Evolutionary conservation across 1,140 invertebrate species (phyloP).

Genomic region (Rhagoletis zephyria): DNA sequence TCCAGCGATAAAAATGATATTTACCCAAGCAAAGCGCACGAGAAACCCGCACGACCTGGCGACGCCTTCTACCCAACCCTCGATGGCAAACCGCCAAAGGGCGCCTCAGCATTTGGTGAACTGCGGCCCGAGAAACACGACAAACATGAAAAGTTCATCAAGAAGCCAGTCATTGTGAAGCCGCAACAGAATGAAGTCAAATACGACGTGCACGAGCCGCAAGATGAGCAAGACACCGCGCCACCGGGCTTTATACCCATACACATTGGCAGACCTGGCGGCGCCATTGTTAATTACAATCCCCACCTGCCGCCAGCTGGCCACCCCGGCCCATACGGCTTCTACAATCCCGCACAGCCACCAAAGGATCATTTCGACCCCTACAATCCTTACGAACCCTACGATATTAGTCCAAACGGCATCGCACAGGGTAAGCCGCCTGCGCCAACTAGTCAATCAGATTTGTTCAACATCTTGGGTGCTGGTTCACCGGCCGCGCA

Average conservation of each 20-base stretch:
- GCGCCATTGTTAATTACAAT: conserved; percentile 58
- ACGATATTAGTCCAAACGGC: conserved; percentile 69
- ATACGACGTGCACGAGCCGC: conserved; percentile 68
- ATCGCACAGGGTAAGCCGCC: conserved; percentile 70
- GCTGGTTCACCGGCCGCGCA: conserved; percentile 63
- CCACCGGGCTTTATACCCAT: conserved; percentile 63
- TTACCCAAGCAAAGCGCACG: neutral
- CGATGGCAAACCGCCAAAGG: conserved; percentile 71
- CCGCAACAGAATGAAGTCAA: conserved; percentile 70
- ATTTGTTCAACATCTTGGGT: conserved; percentile 72
- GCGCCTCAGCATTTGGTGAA: conserved; percentile 59
- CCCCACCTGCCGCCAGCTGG: conserved; percentile 61
- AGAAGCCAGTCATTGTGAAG: conserved; percentile 61
- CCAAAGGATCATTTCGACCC: conserved; percentile 67
- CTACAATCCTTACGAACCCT: conserved; percentile 69
- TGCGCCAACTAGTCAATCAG: conserved; percentile 69
- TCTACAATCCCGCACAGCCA: conserved; percentile 68
- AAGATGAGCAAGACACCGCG: conserved; percentile 62
- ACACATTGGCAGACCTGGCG: conserved; percentile 59
- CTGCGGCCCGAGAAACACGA: conserved; percentile 58
- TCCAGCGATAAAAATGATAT: conserved; percentile 37
- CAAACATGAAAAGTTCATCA: conserved; percentile 65
- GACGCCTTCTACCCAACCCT: conserved; percentile 71
- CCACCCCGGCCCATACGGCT: conserved; percentile 68
- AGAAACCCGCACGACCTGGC: conserved; percentile 54